phyloP scores from a whole-genome alignment of 1,140 invertebrate species.

The Drusus annulatus region DNA sequence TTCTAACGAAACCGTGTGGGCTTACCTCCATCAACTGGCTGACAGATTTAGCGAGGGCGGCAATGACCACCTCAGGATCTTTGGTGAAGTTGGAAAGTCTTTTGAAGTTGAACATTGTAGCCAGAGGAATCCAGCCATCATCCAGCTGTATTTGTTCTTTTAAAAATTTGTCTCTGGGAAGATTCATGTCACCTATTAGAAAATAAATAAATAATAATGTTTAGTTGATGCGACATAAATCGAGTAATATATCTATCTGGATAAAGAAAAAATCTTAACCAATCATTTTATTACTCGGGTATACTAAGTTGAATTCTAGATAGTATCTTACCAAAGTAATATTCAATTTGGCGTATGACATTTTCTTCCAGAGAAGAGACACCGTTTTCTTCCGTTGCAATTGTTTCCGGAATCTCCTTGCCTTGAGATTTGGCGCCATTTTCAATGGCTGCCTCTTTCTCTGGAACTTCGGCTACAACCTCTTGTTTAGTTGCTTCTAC shows the following conservation, averaged over 20 bases:
- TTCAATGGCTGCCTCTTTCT: neutral
- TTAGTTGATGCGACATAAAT: neutral
- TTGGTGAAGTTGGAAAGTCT: conserved; percentile 82
- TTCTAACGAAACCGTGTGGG: conserved; percentile 8
- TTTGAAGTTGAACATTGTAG: conserved; percentile 91
- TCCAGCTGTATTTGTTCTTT: conserved; percentile 87
- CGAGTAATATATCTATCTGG: too few species aligned
- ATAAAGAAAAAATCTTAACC: too few species aligned
- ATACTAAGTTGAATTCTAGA: too few species aligned
- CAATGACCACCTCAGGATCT: conserved; percentile 80
- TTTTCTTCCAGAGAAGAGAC: conserved; percentile 70
- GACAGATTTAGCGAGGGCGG: conserved; percentile 84
- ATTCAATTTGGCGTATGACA: conserved; percentile 78
- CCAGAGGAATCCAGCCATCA: conserved; percentile 92
- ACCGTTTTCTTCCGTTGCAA: conserved; percentile 49
- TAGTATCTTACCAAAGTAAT: conserved; percentile 78
- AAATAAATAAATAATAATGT: too few species aligned
- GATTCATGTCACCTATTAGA: conserved; percentile 84
- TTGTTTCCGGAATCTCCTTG: conserved; percentile 24
- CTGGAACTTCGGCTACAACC: neutral
- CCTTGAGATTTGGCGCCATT: conserved; percentile 2
- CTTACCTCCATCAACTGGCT: conserved; percentile 80
- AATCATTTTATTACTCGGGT: too few species aligned
- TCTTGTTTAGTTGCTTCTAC: neutral
- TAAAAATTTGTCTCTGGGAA: conserved; percentile 92